Percentiles rank a stretch among this genome's conserved stretches.
phyloP scores from a whole-genome alignment of 2,888 invertebrate genomes.

The Lepeophtheirus nordmannii region DNA sequence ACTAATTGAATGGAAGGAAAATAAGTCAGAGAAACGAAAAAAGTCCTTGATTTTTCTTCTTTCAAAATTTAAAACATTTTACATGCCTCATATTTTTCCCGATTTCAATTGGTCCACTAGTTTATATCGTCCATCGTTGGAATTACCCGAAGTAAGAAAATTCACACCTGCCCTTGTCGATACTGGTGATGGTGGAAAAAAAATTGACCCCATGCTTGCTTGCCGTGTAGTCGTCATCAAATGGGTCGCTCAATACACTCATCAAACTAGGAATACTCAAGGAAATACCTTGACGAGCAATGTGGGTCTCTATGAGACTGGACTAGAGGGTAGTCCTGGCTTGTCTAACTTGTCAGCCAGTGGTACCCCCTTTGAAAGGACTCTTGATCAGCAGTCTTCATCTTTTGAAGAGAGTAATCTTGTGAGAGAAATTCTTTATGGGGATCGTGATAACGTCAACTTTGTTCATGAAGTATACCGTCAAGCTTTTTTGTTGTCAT shows the following conservation, averaged over 20 bases:
- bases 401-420: slow-evolving; percentile 33
- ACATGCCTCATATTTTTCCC: slow-evolving; percentile 76
- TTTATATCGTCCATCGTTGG: slow-evolving; percentile 62
- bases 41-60: slow-evolving; percentile 34
- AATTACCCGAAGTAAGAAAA: slow-evolving; percentile 39
- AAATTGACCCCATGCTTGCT: slow-evolving; percentile 23
- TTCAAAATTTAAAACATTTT: slow-evolving; percentile 75
- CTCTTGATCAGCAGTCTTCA: background rate
- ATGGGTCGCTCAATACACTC: slow-evolving; percentile 72
- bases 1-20: slow-evolving; percentile 21
- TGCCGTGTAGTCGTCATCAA: slow-evolving; percentile 63
- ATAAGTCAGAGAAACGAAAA: slow-evolving; percentile 3
- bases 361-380: background rate
- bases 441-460: slow-evolving; percentile 75
- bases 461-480: slow-evolving; percentile 85
- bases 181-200: slow-evolving; percentile 30
- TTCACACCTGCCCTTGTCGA: slow-evolving; percentile 38
- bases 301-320: background rate
- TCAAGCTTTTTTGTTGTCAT: slow-evolving; percentile 77
- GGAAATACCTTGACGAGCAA: background rate
- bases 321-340: background rate
- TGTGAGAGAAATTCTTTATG: slow-evolving; percentile 71
- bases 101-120: slow-evolving; percentile 62
- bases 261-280: slow-evolving; percentile 40
- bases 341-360: background rate